Base-by-base conservation (phyloP, 35 echinoderm and acorn worm species). In the Eucidaris tribuloides region DNA sequence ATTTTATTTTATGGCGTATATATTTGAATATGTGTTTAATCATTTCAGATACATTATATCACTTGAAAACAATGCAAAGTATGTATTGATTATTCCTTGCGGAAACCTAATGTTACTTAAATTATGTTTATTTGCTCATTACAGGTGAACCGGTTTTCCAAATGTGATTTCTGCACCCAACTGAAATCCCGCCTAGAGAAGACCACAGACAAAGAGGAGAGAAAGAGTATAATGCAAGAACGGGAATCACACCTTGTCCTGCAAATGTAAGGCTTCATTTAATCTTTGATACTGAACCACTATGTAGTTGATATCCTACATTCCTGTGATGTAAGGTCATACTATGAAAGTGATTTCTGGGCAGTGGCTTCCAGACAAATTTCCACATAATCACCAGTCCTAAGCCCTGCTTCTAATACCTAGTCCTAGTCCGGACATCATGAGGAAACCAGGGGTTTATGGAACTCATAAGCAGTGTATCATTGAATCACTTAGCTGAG, bases 61-160 rank as follows among this genome's bases (percentile, higher is more conserved):
- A 42, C 70, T 7, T 42, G 25, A 42, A 15, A 76, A 35, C 36
- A 40, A 40, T 76, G 1, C 7, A 24, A 41, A 22, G 7, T 13
- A 24, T 19, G 37, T 18, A 34, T 36, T 77, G 11, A 7, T 33
- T 5, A 36, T 23, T 7, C 3, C 45, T 19, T 40, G 39, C 45
- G 2, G 19, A 19, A 17, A 33, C 39, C 25, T 41, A 19, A 42
- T 77, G 19, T 36, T 3, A 19, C 27, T 42, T 42, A 41, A 9
- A 59, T 33, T 13, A 49, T 59, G 3, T 25, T 56, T 70, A 33
- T 54, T 46, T 49, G 3, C 46, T 41, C 32, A 14, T 58, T 55
- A 19, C 42, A 85, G 83, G 65, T 72, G 32, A 85, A 85, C 31
- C 31, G 65, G 20, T 85, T 85, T 85, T 29, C 66, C 17, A 77